Evolutionary conservation across 2,797 vertebrate genomes (phyloP), one percentile per base, ranked within the genome.

Genomic region (Enteromius argenteus): DNA sequence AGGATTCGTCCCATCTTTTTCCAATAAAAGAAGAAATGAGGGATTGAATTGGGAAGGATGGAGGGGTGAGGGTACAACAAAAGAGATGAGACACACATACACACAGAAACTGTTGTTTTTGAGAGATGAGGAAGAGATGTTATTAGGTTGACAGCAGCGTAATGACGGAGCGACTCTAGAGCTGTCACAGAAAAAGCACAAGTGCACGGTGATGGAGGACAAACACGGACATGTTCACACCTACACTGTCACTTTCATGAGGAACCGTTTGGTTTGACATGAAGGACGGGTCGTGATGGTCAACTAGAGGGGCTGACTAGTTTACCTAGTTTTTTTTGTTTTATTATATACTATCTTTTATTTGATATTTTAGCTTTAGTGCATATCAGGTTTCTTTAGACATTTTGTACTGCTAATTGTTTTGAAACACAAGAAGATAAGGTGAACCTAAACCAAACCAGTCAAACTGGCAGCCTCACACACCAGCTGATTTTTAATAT

Each of bases 1-100:
- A 93, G 92, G 92, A 94, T 94, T 94, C 91, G 87, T 90, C 85
- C 92, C 92, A 91, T 94, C 91, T 93, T 94, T 93, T 94, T 93
- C 92, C 92, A 94, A 94, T 94, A 90, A 94, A 94, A 89, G 89
- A 88, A 87, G 90, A 89, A 93, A 91, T 91, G 92, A 92, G 92
- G 93, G 93, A 94, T 88, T 86, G 86, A 91, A 89, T 84, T 37
- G 72, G 86, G 88, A 76, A 86, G 75, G 78, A 87, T 90, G 82
- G 79, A 53, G 81, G 82, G 80, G 88, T 87, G 92, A 87, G 90
- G 80, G 81, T 83, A 91, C 88, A 93, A 92, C 91, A 86, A 62
- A 44, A 81, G 86, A 51, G 72, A 88, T 75, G 83, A 89, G 86
- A 89, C 86, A 17, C 71, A 85, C 64, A 72, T 51, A 81, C 85